Percentiles rank a stretch among this genome's conserved stretches.
phyloP scores from a whole-genome alignment of 2,888 invertebrate species.

The Ischnura elegans region DNA sequence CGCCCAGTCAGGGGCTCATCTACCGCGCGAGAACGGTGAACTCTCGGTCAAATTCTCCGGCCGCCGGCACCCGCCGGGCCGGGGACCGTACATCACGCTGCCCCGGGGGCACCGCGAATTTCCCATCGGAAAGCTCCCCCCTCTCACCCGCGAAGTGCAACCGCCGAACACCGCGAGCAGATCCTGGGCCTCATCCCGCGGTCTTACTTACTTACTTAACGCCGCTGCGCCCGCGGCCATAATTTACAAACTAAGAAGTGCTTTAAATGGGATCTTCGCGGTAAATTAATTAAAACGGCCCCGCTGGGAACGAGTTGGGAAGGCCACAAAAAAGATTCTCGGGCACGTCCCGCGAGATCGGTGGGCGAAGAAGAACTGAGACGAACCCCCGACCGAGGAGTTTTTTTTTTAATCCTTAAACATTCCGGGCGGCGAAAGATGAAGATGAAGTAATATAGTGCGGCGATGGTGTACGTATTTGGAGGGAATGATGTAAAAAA shows the following conservation, averaged over 20 bases:
- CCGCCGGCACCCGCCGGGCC: slow-evolving; percentile 1
- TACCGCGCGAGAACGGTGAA: too few relatives aligned
- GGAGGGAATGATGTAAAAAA: not conserved
- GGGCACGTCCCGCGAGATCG: not conserved
- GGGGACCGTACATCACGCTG: not conserved
- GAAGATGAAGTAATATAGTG: not conserved
- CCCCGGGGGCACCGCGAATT: not conserved
- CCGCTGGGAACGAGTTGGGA: not conserved
- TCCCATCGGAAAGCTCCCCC: too few relatives aligned
- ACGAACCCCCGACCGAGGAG: too few relatives aligned
- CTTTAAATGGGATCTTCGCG: slow-evolving; percentile 26
- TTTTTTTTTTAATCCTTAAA: not conserved
- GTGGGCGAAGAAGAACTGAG: not conserved
- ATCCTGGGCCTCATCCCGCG: not conserved
- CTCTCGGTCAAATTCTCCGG: too few relatives aligned
- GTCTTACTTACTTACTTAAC: not conserved
- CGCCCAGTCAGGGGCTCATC: too few relatives aligned
- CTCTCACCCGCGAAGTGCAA: not conserved
- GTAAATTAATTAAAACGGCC: slow-evolving; percentile 54
- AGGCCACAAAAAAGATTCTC: slow-evolving; percentile 32
- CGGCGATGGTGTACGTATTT: not conserved
- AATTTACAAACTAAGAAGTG: slow-evolving; percentile 41
- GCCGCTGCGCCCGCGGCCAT: not conserved
- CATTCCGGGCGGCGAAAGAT: not conserved
- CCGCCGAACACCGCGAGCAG: not conserved